phyloP scores from a whole-genome alignment of 2,797 vertebrate genomes.

The Ammospiza maritima region DNA sequence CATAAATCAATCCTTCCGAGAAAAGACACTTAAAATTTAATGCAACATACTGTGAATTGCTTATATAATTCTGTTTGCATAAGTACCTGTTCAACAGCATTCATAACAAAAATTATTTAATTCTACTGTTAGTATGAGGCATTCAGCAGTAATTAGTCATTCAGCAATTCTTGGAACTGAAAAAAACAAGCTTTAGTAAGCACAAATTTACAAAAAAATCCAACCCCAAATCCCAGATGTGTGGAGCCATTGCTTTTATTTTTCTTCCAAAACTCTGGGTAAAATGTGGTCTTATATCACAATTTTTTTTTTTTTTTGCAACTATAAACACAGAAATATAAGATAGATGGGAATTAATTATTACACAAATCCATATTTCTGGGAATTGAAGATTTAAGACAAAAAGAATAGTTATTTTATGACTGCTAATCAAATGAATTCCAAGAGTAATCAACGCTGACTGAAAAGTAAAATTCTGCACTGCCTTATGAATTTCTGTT shows the following conservation, averaged over 20 bases:
- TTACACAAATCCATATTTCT: background rate
- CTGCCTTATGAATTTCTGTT: background rate
- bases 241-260: background rate
- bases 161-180: background rate
- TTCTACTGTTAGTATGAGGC: background rate
- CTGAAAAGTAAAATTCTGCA: background rate
- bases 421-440: background rate
- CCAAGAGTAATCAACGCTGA: background rate
- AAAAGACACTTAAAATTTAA: background rate
- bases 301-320: background rate
- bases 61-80: background rate
- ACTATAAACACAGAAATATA: background rate
- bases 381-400: background rate
- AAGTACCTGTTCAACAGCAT: background rate
- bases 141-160: background rate
- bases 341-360: background rate
- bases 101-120: background rate
- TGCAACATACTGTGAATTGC: background rate
- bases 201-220: rapidly evolving
- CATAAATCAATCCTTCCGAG: background rate
- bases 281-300: background rate
- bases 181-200: background rate
- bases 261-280: background rate
- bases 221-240: rapidly evolving
- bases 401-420: background rate